These are phyloP conservation scores for Rhamphomyia laevipes DNA, from an alignment of 2,888 invertebrate genomes.

Conservation along the genomic window DNA sequence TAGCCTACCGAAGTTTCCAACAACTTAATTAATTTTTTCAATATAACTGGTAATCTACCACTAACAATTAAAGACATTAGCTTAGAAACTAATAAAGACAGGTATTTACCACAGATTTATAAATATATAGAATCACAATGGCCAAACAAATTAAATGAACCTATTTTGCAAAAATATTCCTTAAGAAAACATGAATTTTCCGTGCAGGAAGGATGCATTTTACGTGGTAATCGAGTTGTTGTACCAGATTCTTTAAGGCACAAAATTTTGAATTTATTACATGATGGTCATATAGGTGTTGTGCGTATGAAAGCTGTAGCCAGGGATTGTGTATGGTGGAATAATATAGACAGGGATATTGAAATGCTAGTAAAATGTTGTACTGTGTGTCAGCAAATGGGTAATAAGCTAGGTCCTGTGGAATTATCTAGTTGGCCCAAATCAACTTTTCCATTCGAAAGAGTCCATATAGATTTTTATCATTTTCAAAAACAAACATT, in stretches of 20 bases:
- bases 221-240: constrained; percentile 1
- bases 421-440: background rate
- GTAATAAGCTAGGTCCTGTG: background rate
- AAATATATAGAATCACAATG: background rate
- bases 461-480: constrained; percentile 11
- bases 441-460: constrained; percentile 6
- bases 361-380: background rate
- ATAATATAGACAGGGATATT: background rate
- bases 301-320: constrained; percentile 1
- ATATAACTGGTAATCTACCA: background rate
- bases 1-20: background rate
- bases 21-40: background rate
- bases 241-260: background rate
- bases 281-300: constrained; percentile 2
- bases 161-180: background rate
- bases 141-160: background rate
- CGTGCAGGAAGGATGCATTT: constrained; percentile 1
- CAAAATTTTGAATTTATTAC: constrained; percentile 1
- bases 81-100: background rate
- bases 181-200: background rate
- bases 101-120: background rate
- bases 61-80: background rate
- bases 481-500: background rate
- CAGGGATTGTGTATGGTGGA: background rate
- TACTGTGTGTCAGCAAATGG: background rate